Evolutionary conservation across 2,797 vertebrate genomes (phyloP).

Genomic region (Sebastes itinus): DNA sequence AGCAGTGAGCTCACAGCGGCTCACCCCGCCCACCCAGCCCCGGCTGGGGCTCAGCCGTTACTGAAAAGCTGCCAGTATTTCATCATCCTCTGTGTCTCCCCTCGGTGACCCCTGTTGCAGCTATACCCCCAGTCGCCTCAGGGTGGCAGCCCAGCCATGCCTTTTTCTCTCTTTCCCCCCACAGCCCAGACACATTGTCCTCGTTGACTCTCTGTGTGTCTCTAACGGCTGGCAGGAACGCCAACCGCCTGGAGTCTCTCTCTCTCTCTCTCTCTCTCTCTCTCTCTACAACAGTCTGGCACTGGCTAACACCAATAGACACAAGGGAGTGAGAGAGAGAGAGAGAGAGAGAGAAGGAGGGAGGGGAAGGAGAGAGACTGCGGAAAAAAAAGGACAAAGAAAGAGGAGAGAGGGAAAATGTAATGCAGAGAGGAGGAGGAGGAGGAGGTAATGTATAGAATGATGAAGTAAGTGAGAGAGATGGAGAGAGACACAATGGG

Average conservation of each 20-base stretch:
- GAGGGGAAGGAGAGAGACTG: constrained; percentile 61
- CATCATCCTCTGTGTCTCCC: constrained; percentile 81
- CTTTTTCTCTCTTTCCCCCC: constrained; percentile 4
- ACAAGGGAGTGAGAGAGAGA: constrained; percentile 51
- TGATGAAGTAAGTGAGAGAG: constrained; percentile 71
- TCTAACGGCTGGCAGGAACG: constrained; percentile 74
- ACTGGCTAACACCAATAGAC: constrained; percentile 80
- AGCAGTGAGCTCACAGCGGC: constrained; percentile 80
- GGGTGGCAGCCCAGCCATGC: constrained; percentile 76
- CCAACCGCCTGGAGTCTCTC: constrained; percentile 66
- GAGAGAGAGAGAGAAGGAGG: constrained; percentile 49
- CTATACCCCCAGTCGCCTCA: constrained; percentile 67
- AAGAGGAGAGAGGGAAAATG: constrained; percentile 59
- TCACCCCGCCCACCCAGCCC: constrained; percentile 59
- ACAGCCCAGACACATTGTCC: constrained; percentile 76
- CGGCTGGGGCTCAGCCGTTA: constrained; percentile 71
- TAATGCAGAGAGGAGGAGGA: constrained; percentile 57
- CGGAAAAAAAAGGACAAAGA: constrained; percentile 65
- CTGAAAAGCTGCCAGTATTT: constrained; percentile 86
- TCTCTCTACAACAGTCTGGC: constrained; percentile 80
- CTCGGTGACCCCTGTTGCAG: constrained; percentile 61
- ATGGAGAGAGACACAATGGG: constrained; percentile 66
- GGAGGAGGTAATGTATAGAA: constrained; percentile 63
- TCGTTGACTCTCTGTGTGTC: constrained; percentile 62
- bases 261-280: constrained; percentile 12